phyloP scores from a whole-genome alignment of 2,888 invertebrate species.

The Sthenelais limicola region DNA sequence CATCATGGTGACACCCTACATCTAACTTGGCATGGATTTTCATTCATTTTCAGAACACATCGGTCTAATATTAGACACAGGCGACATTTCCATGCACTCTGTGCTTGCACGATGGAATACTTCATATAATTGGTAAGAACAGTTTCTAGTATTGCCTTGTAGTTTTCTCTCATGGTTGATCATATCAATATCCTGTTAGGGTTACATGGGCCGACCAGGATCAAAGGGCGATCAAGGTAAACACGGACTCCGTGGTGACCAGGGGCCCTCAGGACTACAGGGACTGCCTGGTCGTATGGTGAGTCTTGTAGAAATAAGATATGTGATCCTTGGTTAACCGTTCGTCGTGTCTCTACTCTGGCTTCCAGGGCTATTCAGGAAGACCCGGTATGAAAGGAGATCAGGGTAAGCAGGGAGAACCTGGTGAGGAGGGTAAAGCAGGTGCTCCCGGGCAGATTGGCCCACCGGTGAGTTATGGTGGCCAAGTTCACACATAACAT shows the following conservation, averaged over 20 bases:
- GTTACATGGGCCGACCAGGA: conserved; percentile 13
- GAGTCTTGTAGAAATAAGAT: conserved; percentile 3
- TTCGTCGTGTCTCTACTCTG: conserved; percentile 26
- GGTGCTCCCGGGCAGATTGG: conserved; percentile 36
- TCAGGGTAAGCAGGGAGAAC: conserved; percentile 49
- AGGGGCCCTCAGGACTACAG: conserved; percentile 1
- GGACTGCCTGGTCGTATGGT: neutral
- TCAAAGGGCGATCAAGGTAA: conserved; percentile 20
- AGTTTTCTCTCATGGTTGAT: too few species aligned
- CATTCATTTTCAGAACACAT: too few species aligned
- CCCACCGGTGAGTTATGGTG: conserved; percentile 35
- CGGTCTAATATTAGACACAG: too few species aligned
- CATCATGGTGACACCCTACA: neutral
- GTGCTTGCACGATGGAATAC: too few species aligned
- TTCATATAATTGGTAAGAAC: too few species aligned
- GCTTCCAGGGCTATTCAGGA: conserved; percentile 50
- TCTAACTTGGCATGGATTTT: too few species aligned
- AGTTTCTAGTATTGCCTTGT: too few species aligned
- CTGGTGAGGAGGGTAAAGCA: conserved; percentile 31
- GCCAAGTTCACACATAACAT: too few species aligned
- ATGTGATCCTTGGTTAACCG: neutral
- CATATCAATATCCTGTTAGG: too few species aligned
- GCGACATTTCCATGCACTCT: too few species aligned
- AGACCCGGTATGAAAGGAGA: conserved; percentile 52
- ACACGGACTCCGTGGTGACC: neutral